These are phyloP conservation scores for Macrobrachium nipponense DNA, from an alignment of 1,140 invertebrate genomes.

Conservation along the genomic window DNA sequence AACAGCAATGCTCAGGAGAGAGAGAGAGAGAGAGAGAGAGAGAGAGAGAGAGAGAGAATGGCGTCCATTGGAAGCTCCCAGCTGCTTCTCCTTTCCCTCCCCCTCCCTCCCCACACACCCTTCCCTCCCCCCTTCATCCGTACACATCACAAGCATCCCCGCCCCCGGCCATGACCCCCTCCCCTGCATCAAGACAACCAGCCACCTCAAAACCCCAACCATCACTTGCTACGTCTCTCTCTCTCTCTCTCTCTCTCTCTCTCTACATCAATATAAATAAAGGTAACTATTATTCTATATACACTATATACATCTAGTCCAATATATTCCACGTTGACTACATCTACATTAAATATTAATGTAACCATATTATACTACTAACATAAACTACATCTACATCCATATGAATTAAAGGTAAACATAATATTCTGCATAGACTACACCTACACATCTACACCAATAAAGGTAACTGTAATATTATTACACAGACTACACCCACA, in stretches of 20 bases:
- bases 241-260: neutral
- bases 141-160: slow-evolving; percentile 4
- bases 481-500: no score
- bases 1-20: no score
- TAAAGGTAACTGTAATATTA: neutral
- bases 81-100: neutral
- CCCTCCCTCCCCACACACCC: no score
- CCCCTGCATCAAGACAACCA: slow-evolving; percentile 8
- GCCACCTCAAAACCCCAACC: neutral
- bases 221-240: neutral
- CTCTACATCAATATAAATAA: slow-evolving; percentile 8
- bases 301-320: neutral
- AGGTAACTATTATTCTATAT: neutral
- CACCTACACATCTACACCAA: neutral
- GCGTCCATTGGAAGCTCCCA: neutral
- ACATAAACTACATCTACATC: no score
- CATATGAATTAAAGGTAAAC: no score
- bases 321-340: no score
- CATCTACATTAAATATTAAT: no score
- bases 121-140: neutral
- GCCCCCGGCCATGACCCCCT: neutral
- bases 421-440: neutral
- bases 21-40: neutral
- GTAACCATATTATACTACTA: no score
- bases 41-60: neutral